These are phyloP conservation scores for Heteromurus nitidus DNA, from an alignment of 2,888 invertebrate species.

Conservation along the genomic window DNA sequence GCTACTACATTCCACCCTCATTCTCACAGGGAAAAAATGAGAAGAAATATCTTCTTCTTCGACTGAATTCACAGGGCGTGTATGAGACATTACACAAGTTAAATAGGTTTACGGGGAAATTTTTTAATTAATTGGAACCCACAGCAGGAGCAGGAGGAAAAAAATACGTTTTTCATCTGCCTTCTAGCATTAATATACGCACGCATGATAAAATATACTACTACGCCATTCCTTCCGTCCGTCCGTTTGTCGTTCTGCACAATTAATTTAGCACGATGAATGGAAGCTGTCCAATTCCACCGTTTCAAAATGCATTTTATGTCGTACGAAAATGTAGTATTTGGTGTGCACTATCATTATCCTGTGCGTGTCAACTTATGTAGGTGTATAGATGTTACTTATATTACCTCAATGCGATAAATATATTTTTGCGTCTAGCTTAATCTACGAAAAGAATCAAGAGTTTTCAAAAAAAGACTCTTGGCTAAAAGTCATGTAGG, in stretches of 20 bases:
- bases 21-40: background rate
- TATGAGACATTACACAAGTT: background rate
- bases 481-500: too few species aligned
- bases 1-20: background rate
- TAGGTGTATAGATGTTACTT: too few species aligned
- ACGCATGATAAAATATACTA: too few species aligned
- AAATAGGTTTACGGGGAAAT: background rate
- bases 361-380: too few species aligned
- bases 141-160: too few species aligned
- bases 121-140: constrained; percentile 44
- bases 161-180: too few species aligned
- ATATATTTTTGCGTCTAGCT: background rate
- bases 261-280: constrained; percentile 37
- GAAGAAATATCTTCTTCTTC: background rate
- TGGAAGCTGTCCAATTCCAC: background rate
- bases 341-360: too few species aligned
- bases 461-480: too few species aligned
- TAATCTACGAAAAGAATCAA: too few species aligned
- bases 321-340: too few species aligned
- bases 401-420: background rate
- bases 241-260: constrained; percentile 27
- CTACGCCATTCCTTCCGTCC: background rate
- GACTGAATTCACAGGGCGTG: background rate
- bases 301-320: too few species aligned
- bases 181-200: too few species aligned